These are phyloP conservation scores for Protaetia brevitarsis DNA, from an alignment of 1,140 invertebrate genomes.

Conservation along the genomic window DNA sequence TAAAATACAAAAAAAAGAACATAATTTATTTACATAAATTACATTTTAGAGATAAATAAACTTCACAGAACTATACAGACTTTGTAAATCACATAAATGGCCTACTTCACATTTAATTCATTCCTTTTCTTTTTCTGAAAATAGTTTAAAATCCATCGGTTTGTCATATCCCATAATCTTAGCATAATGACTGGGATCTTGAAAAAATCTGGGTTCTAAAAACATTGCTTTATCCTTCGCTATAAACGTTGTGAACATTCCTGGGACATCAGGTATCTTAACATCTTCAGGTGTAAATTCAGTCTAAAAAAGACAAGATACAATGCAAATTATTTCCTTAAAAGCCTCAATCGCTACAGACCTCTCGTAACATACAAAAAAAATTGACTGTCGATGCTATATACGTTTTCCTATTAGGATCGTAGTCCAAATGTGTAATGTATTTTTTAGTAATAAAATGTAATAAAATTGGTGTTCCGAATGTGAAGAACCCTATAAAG, in stretches of 20 bases:
- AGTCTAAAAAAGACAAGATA: constrained; percentile 55
- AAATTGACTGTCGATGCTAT: constrained; percentile 68
- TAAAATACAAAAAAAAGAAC: too few relatives aligned
- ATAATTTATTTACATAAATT: too few relatives aligned
- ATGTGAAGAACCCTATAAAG: constrained; percentile 73
- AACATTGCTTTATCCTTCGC: constrained; percentile 72
- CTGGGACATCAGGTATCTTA: constrained; percentile 68
- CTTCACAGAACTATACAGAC: too few relatives aligned
- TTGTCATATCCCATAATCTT: constrained; percentile 89
- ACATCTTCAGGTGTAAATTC: constrained; percentile 75
- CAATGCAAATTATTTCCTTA: background rate
- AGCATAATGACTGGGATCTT: constrained; percentile 68
- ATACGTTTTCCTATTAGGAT: constrained; percentile 61
- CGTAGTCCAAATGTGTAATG: constrained; percentile 72
- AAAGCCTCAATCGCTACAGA: constrained; percentile 41
- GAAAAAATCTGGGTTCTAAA: constrained; percentile 68
- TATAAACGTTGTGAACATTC: constrained; percentile 77
- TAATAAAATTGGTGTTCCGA: constrained; percentile 77
- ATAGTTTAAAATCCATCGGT: constrained; percentile 77
- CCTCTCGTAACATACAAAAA: constrained; percentile 61
- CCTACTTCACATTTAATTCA: too few relatives aligned
- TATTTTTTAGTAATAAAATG: constrained; percentile 84
- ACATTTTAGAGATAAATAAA: too few relatives aligned
- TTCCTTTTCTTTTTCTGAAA: background rate
- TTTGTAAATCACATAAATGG: too few relatives aligned